Evolutionary conservation across 2,113 vertebrate species (phyloP), one percentile per base, ranked within the genome.

Genomic region (Brachypteracias leptosomus): DNA sequence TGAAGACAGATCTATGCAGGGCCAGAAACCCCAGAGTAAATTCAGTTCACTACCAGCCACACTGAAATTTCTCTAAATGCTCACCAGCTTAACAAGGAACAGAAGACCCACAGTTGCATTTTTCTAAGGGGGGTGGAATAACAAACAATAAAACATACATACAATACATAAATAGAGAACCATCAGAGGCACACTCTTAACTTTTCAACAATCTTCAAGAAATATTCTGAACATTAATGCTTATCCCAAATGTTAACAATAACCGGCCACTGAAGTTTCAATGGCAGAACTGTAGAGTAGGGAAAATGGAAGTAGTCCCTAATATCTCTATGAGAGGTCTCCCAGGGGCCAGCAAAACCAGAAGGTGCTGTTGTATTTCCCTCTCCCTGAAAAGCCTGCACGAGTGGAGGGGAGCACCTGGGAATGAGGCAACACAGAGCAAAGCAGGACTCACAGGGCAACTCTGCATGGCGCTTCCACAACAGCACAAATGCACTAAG

Each of bases 391-490:
- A 74, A 10, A 52, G 33, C 1, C 4, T 2, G 38, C 36, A 51
- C 7, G n/a, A 20, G 20, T 31, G 62, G 67, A 33, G 6, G 18
- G 29, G 10, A 40, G 61, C 8, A 57, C 3, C 3, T 0, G 0
- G 57, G 14, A 16, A 51, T 6, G 54, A 75, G 19, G 12, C 6
- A 70, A 73, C 19, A 16, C 9, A 13, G 3, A 86, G 10, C 17
- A 81, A 38, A 81, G 26, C 3, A 47, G 28, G 12, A 15, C 8
- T 63, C 40, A 7, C 1, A 42, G 10, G 6, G 10, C 31, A 57
- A 3, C 14, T 76, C 24, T n/a, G 4, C 0, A 0, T 19, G 6
- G 13, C 76, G 40, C 1, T 24, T 17, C 15, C 44, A 22, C n/a
- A 76, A 12, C 6, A n/a, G 26, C 61, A 42, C 22, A 77, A 38